Conservation (phyloP, 2,888 invertebrate species). For the Drosophila lacicola region DNA sequence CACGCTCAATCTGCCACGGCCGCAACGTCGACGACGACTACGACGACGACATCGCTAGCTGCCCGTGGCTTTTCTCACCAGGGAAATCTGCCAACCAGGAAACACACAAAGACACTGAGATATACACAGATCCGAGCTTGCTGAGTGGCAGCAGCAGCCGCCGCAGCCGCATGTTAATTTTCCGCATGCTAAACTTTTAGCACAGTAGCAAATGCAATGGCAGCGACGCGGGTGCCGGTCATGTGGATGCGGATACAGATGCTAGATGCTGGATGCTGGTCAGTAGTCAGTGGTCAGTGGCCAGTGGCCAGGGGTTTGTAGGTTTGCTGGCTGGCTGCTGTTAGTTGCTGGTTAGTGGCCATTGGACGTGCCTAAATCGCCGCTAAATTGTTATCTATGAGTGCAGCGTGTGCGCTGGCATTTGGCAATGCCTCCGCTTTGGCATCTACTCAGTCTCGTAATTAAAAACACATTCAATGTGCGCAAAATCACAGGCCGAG, state of each 20-base stretch:
- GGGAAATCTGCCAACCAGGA: constrained; percentile 73
- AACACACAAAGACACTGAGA: constrained; percentile 63
- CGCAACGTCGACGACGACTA: constrained; percentile 19
- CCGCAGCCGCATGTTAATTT: constrained; percentile 77
- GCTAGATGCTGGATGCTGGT: constrained; percentile 22
- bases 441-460: constrained; percentile 72
- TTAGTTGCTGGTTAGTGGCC: constrained; percentile 27
- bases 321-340: constrained; percentile 28
- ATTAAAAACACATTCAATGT: constrained; percentile 81
- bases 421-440: constrained; percentile 59
- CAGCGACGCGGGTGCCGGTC: constrained; percentile 68
- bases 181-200: constrained; percentile 81
- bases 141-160: constrained; percentile 58
- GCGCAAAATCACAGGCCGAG: constrained; percentile 74
- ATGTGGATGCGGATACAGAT: constrained; percentile 23
- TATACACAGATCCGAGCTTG: constrained; percentile 51
- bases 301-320: constrained; percentile 44
- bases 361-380: constrained; percentile 78
- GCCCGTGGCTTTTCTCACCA: constrained; percentile 78
- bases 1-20: constrained; percentile 71
- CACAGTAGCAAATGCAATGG: constrained; percentile 70
- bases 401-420: constrained; percentile 78
- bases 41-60: constrained; percentile 40
- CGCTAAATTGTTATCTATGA: constrained; percentile 81
- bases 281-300: constrained; percentile 52